Evolutionary conservation across 2,797 vertebrate species (phyloP).

Genomic region (Smutsia gigantea): DNA sequence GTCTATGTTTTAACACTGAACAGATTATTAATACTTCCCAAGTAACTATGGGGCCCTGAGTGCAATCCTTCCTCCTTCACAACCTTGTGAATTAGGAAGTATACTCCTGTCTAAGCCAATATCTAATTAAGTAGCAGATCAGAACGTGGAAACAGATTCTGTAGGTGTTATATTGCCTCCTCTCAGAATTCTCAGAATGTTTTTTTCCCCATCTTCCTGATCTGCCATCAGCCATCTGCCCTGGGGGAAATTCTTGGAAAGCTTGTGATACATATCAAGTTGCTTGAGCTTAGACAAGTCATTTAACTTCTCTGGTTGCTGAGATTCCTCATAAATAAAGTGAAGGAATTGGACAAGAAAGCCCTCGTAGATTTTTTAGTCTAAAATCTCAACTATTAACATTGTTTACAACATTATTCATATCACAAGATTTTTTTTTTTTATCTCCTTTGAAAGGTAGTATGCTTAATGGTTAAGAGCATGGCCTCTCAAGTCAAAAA

Average conservation of each 20-base stretch:
- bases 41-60: not conserved
- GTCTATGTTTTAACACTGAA: not conserved
- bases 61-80: not conserved
- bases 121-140: not conserved
- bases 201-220: not conserved
- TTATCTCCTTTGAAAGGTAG: not conserved
- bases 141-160: not conserved
- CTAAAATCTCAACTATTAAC: not conserved
- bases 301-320: not conserved
- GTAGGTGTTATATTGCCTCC: not conserved
- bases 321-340: not conserved
- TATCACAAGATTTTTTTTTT: not conserved
- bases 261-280: not conserved
- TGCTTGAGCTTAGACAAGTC: not conserved
- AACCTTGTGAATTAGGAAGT: not conserved
- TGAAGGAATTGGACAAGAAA: not conserved
- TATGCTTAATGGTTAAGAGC: not conserved
- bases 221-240: not conserved
- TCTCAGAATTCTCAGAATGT: not conserved
- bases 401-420: not conserved
- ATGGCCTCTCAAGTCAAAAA: not conserved
- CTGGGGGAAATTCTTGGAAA: not conserved
- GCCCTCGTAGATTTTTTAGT: not conserved
- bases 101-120: not conserved
- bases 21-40: not conserved